A percentile compares a stretch with the other conserved stretches of the same genome.
Evolutionary conservation across 2,113 vertebrate species (phyloP).

Genomic region (Verasper variegatus): DNA sequence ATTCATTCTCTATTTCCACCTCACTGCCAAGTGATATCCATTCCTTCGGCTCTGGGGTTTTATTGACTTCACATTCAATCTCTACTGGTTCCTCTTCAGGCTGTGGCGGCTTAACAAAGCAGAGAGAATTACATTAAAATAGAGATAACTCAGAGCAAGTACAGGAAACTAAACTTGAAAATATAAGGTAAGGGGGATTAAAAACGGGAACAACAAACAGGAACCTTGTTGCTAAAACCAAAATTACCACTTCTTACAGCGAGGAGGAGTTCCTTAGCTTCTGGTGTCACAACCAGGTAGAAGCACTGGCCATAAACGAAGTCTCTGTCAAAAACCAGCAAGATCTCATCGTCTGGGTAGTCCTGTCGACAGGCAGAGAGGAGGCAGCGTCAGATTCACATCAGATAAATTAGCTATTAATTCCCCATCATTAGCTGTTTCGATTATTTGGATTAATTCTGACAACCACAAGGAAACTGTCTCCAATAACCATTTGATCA

Average conservation of each 20-base stretch:
- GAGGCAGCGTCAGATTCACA: not conserved
- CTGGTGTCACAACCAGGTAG: slow-evolving; percentile 89
- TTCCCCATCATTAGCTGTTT: not conserved
- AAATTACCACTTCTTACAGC: slow-evolving; percentile 76
- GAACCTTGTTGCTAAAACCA: not conserved
- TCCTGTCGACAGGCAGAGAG: slow-evolving; percentile 78
- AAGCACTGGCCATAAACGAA: slow-evolving; percentile 89
- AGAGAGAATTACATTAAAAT: slow-evolving; percentile 8
- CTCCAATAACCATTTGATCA: too few species aligned
- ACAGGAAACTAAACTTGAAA: not conserved
- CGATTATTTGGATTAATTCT: not conserved
- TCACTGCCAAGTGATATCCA: slow-evolving; percentile 94
- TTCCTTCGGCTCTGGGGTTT: slow-evolving; percentile 76
- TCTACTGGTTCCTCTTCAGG: slow-evolving; percentile 61
- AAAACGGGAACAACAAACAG: not conserved
- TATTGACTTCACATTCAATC: slow-evolving; percentile 63
- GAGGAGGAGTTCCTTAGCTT: slow-evolving; percentile 86
- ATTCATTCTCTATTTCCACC: slow-evolving; percentile 90
- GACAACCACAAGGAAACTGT: not conserved
- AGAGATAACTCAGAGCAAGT: not conserved
- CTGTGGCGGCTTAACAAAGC: slow-evolving; percentile 76
- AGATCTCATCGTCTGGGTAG: slow-evolving; percentile 90
- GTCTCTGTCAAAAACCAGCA: slow-evolving; percentile 89
- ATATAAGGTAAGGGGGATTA: not conserved
- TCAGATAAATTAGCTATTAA: not conserved